These are phyloP conservation scores for Sialis fuliginosa DNA, from an alignment of 2,888 invertebrate genomes.

Conservation along the genomic window DNA sequence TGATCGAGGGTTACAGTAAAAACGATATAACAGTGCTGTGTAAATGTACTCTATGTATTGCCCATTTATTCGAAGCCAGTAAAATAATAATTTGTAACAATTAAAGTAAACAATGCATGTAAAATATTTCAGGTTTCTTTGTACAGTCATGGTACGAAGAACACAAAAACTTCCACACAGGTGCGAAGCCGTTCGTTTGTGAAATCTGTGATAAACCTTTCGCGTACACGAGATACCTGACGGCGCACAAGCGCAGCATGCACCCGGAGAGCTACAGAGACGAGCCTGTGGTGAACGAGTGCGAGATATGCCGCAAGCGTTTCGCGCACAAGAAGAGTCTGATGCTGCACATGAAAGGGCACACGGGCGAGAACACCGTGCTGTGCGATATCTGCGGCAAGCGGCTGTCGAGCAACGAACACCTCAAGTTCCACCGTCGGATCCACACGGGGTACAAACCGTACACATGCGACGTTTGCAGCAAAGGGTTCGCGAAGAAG, in stretches of 20 bases:
- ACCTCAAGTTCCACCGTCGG: slow-evolving; percentile 32
- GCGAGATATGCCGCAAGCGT: slow-evolving; percentile 23
- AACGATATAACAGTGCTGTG: too few species aligned
- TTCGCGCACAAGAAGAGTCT: slow-evolving; percentile 25
- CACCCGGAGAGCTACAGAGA: slow-evolving; percentile 26
- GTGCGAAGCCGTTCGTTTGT: slow-evolving; percentile 30
- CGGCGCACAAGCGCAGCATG: slow-evolving; percentile 28
- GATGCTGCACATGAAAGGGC: slow-evolving; percentile 25
- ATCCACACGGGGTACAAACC: slow-evolving; percentile 36
- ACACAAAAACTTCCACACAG: slow-evolving; percentile 28
- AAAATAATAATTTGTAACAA: too few species aligned
- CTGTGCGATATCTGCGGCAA: slow-evolving; percentile 43
- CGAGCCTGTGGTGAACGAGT: slow-evolving; percentile 20
- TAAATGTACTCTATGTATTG: too few species aligned
- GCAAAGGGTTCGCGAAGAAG: slow-evolving; percentile 39
- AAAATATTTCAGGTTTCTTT: slow-evolving; percentile 22
- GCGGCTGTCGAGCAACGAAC: slow-evolving; percentile 30
- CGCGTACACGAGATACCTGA: slow-evolving; percentile 29
- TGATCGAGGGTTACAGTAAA: too few species aligned
- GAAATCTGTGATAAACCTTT: slow-evolving; percentile 31
- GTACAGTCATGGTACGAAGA: slow-evolving; percentile 12
- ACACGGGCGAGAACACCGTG: slow-evolving; percentile 29
- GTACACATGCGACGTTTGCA: slow-evolving; percentile 19
- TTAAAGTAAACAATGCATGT: too few species aligned
- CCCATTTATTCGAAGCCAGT: too few species aligned